Base-by-base conservation (phyloP, 1,140 invertebrate species). In the Bombus waltoni region DNA sequence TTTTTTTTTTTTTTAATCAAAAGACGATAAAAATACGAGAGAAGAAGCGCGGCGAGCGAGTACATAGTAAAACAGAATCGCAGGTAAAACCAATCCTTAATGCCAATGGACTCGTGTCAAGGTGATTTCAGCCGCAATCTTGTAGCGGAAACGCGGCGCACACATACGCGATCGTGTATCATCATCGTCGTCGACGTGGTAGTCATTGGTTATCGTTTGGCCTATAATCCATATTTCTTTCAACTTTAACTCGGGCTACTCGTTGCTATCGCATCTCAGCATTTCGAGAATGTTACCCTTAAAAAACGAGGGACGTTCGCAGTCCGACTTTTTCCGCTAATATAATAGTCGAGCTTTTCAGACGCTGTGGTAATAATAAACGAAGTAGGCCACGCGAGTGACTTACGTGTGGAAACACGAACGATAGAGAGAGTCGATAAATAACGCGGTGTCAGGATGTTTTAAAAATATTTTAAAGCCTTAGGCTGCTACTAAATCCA, bases 391-490 rank as follows among this genome's bases (percentile, higher is more conserved):
- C 80, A 59, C 3, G 47, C 70, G 38, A 42, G 28, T 59, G 18
- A 81, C 35, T 81, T 72, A 80, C 65, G 65, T 70, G 70, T 68
- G 13, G n/a, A 4, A 22, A 18, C 25, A 22, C 13, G 11, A 28
- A 18, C 80, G 80, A 62, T 59, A 44, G 53, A 62, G 47, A 73
- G 40, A 32, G 18, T 10, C 40, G 80, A 81, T 81, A 73, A 72
- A 81, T 73, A 81, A 81, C 70, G 28, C 68, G 80, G 38, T 81
- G 80, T 81, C 70, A 42, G 80, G 70, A 81, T 81, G 80, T 72
- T 81, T 81, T 72, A 81, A 62, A 81, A 81, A 81, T 73, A 81
- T 81, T 81, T 73, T 35, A 62, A 47, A 81, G 40, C 62, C 42
- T 38, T 3, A 32, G 32, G 25, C 35, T 42, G 44, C 35, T 11